phyloP scores from a whole-genome alignment of 1,140 invertebrate species.

The Drosophila chauvacae region DNA sequence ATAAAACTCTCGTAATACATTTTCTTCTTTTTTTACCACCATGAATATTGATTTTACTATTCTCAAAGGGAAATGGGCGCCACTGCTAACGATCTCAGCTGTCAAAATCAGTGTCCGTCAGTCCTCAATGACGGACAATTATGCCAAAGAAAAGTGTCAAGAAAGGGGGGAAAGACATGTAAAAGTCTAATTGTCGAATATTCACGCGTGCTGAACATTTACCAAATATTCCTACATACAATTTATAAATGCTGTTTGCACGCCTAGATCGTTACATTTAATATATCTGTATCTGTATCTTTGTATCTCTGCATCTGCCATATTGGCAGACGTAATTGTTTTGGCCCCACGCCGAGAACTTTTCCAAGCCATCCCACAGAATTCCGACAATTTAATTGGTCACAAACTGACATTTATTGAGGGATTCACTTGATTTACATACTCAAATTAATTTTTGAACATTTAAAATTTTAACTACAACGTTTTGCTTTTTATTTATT shows the following conservation, averaged over 20 bases:
- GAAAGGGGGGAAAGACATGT: constrained; percentile 1
- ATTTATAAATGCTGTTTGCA: constrained; percentile 9
- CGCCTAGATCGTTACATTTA: constrained; percentile 4
- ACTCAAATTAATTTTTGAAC: constrained; percentile 9
- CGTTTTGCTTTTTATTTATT: constrained; percentile 35
- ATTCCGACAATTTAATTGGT: constrained; percentile 64
- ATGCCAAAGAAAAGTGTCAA: constrained; percentile 4
- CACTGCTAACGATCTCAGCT: constrained; percentile 5
- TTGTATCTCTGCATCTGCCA: constrained; percentile 18
- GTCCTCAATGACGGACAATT: constrained; percentile 7
- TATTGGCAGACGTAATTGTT: constrained; percentile 43
- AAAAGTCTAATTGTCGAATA: constrained; percentile 61
- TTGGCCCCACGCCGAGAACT: constrained; percentile 34
- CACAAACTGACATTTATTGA: constrained; percentile 53
- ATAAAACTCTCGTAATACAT: not conserved
- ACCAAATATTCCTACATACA: not conserved
- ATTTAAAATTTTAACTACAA: constrained; percentile 3
- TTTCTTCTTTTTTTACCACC: not conserved
- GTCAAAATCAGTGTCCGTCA: constrained; percentile 17
- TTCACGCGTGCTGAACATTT: constrained; percentile 62
- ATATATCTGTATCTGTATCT: not conserved
- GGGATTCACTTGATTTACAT: constrained; percentile 40
- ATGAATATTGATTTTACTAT: not conserved
- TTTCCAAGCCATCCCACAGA: constrained; percentile 27
- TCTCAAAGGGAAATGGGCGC: constrained; percentile 3